Evolutionary conservation across 2,113 vertebrate species (phyloP).

Genomic region (Lamprotornis superbus): DNA sequence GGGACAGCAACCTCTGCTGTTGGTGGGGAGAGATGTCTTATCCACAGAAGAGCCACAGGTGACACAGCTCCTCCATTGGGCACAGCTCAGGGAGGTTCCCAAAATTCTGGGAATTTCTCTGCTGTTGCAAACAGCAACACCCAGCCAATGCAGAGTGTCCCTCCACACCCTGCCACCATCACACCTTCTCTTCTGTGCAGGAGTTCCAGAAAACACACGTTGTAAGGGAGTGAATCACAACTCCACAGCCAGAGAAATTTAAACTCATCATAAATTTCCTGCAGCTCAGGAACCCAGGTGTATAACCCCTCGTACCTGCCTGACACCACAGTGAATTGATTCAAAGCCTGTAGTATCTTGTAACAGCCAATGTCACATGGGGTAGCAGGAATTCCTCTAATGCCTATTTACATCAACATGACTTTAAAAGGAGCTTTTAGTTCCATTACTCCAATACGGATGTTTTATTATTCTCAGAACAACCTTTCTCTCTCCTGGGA

Average conservation of each 20-base stretch:
- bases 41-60: rapidly evolving
- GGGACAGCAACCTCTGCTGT: background rate
- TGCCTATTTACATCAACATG: background rate
- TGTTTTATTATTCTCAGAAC: slow-evolving; percentile 29
- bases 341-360: background rate
- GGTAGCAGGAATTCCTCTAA: background rate
- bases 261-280: background rate
- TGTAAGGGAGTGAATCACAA: background rate
- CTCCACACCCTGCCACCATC: background rate
- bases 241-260: background rate
- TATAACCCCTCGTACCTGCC: background rate
- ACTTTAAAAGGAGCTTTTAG: slow-evolving; percentile 21
- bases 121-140: background rate
- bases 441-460: background rate
- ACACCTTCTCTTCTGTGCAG: background rate
- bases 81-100: background rate
- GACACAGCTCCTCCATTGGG: background rate
- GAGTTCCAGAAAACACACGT: rapidly evolving
- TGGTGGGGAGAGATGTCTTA: background rate
- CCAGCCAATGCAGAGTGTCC: background rate
- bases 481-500: slow-evolving; percentile 22
- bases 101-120: background rate
- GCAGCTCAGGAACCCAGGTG: background rate
- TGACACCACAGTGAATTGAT: background rate
- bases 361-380: background rate